These are phyloP conservation scores for Holacanthus passer DNA, from an alignment of 2,113 vertebrate species.

Conservation along the genomic window DNA sequence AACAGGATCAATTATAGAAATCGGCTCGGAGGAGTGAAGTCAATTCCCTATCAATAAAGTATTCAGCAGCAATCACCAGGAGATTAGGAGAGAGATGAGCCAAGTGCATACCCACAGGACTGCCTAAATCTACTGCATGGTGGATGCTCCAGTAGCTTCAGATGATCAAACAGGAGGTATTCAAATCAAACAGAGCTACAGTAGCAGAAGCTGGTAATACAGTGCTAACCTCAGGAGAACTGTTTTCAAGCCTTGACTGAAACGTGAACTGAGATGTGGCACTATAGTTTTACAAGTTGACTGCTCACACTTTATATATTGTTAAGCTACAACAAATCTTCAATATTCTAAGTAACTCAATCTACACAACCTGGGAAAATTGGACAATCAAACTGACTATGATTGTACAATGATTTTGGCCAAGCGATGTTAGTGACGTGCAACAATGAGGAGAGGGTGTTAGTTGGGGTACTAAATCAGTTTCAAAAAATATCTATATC, in stretches of 20 bases:
- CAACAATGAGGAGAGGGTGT: neutral
- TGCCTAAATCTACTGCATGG: conserved; percentile 75
- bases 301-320: neutral
- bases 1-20: conserved; percentile 85
- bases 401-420: neutral
- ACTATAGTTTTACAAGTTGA: conserved; percentile 16
- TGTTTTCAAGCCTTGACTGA: conserved; percentile 29
- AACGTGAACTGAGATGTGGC: conserved; percentile 27
- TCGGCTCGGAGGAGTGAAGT: conserved; percentile 74
- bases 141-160: conserved; percentile 62
- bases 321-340: neutral
- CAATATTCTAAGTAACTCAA: neutral
- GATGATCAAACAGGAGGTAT: conserved; percentile 73
- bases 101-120: conserved; percentile 70
- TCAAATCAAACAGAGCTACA: conserved; percentile 68
- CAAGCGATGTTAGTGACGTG: neutral
- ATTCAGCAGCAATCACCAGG: conserved; percentile 76
- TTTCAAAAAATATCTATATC: neutral
- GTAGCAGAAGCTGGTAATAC: conserved; percentile 43
- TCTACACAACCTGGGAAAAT: neutral
- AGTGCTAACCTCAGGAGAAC: conserved; percentile 48
- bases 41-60: conserved; percentile 83
- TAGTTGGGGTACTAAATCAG: neutral
- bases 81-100: conserved; percentile 79
- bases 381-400: neutral